Base-by-base conservation (phyloP, 2,888 invertebrate genomes). In the Mantis religiosa region DNA sequence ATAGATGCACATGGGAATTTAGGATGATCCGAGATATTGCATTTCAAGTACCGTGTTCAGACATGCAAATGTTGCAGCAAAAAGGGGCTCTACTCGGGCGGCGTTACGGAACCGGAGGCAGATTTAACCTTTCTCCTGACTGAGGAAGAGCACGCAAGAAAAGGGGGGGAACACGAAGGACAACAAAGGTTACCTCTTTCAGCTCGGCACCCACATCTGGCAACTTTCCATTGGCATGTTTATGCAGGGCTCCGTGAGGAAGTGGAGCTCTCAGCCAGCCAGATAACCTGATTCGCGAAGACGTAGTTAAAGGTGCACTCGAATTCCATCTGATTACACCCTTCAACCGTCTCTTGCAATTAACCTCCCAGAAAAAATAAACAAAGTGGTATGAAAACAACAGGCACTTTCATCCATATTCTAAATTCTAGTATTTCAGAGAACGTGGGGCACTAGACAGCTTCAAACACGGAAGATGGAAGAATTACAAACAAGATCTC, bases 181-280 rank as follows among this genome's bases (percentile, higher is more conserved):
- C 54, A 71, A 71, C 54, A 71, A 71, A 71, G 54, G 54, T 71
- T 71, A 71, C 54, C 54, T 71, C 54, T 71, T 71, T 71, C 54
- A 71, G 54, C 54, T 71, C 54, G 15, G 54, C 54, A 20, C 54
- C 54, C 54, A 71, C 54, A 83, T 27, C 81, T 86, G 86, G 86
- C 86, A 86, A 9, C 28, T 86, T 86, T 81, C 86, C 86, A 86
- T 86, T 81, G 28, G 86, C 86, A 81, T 86, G 86, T 86, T 85
- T 71, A 71, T 71, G 54, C 54, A 71, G 54, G 54, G 25, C 54
- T 71, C 54, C 54, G 41, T 41, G 41, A 41, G 41, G 41, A 41
- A 41, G 41, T 41, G 41, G 41, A 41, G 41, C 41, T 41, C 41
- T 41, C 25, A 71, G 15, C 54, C 54, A 71, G 20, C 54, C 54